phyloP scores from a whole-genome alignment of 2,113 vertebrate species.

The Ginglymostoma cirratum region DNA sequence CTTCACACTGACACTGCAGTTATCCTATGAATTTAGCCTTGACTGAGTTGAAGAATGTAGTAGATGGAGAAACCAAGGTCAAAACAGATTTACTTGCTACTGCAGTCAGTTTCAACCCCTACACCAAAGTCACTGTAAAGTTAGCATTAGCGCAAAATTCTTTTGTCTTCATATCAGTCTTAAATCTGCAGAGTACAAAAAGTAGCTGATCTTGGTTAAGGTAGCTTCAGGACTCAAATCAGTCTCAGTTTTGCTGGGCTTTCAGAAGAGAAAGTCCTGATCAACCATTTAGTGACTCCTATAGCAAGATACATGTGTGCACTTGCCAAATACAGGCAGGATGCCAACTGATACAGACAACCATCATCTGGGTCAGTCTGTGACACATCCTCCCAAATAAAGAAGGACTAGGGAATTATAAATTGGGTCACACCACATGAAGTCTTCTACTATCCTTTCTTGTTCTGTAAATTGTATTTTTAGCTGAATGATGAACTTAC shows the following conservation, averaged over 20 bases:
- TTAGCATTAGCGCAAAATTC: background rate
- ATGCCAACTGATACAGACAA: too few relatives aligned
- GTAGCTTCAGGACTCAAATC: background rate
- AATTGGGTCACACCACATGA: background rate
- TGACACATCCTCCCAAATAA: too few relatives aligned
- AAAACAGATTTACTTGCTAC: background rate
- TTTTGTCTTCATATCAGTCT: background rate
- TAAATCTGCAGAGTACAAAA: background rate
- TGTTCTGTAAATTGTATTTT: background rate
- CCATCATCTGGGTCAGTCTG: too few relatives aligned
- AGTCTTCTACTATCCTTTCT: background rate
- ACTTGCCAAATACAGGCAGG: too few relatives aligned
- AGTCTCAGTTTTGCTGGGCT: too few relatives aligned
- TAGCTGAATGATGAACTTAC: background rate
- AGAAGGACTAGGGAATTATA: too few relatives aligned
- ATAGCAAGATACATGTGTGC: too few relatives aligned
- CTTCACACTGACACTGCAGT: background rate
- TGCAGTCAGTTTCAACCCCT: background rate
- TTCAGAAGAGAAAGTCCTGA: too few relatives aligned
- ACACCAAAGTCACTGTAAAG: background rate
- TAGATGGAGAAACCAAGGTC: background rate
- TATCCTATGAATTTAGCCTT: background rate
- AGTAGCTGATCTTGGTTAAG: background rate
- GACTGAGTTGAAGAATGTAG: too few relatives aligned
- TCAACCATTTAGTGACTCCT: too few relatives aligned